These are phyloP conservation scores for Exocentrus adspersus DNA, from an alignment of 2,888 invertebrate species.

Conservation along the genomic window DNA sequence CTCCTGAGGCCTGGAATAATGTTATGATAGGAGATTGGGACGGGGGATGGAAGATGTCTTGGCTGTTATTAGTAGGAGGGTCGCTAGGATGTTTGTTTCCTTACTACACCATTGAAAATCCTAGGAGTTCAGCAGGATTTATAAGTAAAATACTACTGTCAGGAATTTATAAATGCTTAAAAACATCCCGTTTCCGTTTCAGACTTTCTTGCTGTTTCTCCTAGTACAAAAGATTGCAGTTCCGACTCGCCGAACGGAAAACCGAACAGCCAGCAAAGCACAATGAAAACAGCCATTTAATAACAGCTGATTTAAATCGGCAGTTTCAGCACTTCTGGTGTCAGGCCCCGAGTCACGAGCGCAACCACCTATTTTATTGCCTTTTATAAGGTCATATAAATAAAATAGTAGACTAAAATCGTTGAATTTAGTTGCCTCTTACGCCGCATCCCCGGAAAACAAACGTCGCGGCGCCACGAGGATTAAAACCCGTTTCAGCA, in stretches of 20 bases:
- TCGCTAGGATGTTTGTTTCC: too few relatives aligned
- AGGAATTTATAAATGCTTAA: too few relatives aligned
- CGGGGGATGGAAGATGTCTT: background rate
- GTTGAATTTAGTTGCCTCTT: slow-evolving; percentile 15
- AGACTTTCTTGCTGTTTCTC: too few relatives aligned
- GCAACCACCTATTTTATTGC: slow-evolving; percentile 18
- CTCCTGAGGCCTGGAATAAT: background rate
- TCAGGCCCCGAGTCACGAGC: slow-evolving; percentile 12
- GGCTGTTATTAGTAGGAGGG: too few relatives aligned
- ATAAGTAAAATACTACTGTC: too few relatives aligned
- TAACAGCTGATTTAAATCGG: slow-evolving; percentile 15
- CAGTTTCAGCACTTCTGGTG: slow-evolving; percentile 16
- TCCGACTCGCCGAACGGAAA: background rate
- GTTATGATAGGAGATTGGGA: background rate
- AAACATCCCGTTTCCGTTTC: too few relatives aligned
- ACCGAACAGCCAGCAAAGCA: slow-evolving; percentile 5
- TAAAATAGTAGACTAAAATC: slow-evolving; percentile 17
- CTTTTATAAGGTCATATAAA: slow-evolving; percentile 18
- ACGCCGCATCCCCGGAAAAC: slow-evolving; percentile 8
- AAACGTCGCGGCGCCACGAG: too few relatives aligned
- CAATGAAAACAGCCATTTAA: slow-evolving; percentile 22
- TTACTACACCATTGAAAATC: too few relatives aligned
- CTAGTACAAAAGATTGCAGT: too few relatives aligned
- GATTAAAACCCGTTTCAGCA: too few relatives aligned
- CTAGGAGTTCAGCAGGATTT: too few relatives aligned